Evolutionary conservation across 2,113 vertebrate genomes (phyloP).

Genomic region (Chaetodon trifascialis): DNA sequence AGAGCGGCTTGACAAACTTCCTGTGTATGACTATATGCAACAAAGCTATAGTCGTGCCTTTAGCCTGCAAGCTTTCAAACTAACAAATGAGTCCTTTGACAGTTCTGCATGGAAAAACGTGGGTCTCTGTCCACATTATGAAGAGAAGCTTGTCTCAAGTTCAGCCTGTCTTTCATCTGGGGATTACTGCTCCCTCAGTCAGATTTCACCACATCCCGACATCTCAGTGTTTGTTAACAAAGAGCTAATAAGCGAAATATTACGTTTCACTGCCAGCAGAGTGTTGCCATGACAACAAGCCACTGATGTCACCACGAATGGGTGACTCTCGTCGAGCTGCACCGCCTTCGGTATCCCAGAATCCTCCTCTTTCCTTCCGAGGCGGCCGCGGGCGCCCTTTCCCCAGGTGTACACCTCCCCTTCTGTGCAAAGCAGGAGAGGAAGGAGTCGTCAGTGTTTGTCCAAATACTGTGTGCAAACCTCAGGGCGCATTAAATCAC

Average conservation of each 20-base stretch:
- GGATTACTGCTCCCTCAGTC: conserved; percentile 47
- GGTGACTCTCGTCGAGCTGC: conserved; percentile 92
- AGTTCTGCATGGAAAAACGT: conserved; percentile 3
- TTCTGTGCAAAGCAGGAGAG: conserved; percentile 79
- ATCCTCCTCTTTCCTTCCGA: conserved; percentile 95
- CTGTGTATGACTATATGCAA: background rate
- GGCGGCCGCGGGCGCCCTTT: conserved; percentile 95
- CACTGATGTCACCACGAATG: conserved; percentile 92
- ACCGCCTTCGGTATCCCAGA: conserved; percentile 88
- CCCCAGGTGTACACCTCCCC: conserved; percentile 97
- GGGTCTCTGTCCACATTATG: conserved; percentile 22
- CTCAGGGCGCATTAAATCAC: conserved; percentile 49
- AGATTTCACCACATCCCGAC: conserved; percentile 56
- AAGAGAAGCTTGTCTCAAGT: conserved; percentile 30
- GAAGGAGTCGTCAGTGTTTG: conserved; percentile 30
- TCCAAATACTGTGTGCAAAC: conserved; percentile 9
- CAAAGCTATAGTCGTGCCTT: conserved; percentile 4
- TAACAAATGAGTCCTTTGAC: conserved; percentile 35
- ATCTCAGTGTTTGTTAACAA: conserved; percentile 65
- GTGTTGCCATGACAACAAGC: conserved; percentile 99
- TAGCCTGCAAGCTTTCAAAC: conserved; percentile 20
- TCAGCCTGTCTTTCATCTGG: conserved; percentile 37
- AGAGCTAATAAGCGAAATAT: conserved; percentile 82
- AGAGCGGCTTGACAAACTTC: background rate
- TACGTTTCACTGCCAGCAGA: conserved; percentile 94